Percentiles rank a stretch among this genome's conserved stretches.
phyloP scores from a whole-genome alignment of 2,888 invertebrate species.

The Tethea ocularis region DNA sequence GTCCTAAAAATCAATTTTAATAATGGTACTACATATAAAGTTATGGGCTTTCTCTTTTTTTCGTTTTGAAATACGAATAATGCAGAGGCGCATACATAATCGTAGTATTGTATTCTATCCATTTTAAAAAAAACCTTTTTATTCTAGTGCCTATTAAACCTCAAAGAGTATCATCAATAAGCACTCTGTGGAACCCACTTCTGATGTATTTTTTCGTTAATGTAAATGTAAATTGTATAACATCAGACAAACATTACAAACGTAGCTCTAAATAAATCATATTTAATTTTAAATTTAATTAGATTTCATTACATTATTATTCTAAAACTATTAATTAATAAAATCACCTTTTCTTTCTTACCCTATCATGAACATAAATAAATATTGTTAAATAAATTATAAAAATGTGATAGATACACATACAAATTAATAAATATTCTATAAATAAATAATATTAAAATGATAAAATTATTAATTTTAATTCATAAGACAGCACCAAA shows the following conservation, averaged over 20 bases:
- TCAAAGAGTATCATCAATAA: too few species aligned
- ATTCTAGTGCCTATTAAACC: too few species aligned
- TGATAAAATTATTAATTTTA: slow-evolving; percentile 1
- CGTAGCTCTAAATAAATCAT: not conserved
- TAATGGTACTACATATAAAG: too few species aligned
- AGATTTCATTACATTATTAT: not conserved
- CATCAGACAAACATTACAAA: not conserved
- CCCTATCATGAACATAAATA: not conserved
- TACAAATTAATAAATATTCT: not conserved
- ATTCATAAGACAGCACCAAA: slow-evolving; percentile 10
- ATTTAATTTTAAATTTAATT: not conserved
- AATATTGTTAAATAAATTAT: not conserved
- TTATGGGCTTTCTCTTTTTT: too few species aligned
- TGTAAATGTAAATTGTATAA: not conserved
- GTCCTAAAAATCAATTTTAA: too few species aligned
- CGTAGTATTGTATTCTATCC: too few species aligned
- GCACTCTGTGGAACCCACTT: not conserved
- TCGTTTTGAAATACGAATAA: too few species aligned
- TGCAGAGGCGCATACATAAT: too few species aligned
- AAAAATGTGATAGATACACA: not conserved
- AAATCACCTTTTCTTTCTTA: not conserved
- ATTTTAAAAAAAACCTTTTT: too few species aligned
- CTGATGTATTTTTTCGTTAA: not conserved
- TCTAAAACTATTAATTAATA: not conserved
- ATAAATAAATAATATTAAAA: not conserved